phyloP scores from a whole-genome alignment of 2,888 invertebrate genomes.

The Campoplex capitator region DNA sequence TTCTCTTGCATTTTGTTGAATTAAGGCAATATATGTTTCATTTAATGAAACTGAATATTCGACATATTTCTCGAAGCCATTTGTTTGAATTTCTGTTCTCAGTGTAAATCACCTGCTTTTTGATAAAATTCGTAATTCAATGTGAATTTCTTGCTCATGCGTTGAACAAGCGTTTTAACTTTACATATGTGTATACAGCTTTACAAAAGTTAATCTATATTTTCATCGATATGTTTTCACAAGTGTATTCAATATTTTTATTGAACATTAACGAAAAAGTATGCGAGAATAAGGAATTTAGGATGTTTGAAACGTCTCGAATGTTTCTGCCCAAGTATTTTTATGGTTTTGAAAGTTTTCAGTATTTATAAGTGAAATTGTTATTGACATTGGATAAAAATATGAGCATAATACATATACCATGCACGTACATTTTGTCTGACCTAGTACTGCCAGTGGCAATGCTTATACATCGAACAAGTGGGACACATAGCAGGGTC shows the following conservation, averaged over 20 bases:
- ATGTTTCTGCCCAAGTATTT: not conserved
- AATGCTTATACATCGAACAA: constrained; percentile 41
- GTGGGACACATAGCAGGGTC: constrained; percentile 54
- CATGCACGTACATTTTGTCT: constrained; percentile 24
- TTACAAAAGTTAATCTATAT: no score
- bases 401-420: not conserved
- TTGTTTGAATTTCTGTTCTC: no score
- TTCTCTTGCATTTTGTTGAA: no score
- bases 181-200: no score
- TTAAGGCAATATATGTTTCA: no score
- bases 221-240: no score
- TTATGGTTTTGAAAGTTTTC: constrained; percentile 9
- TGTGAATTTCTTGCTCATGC: no score
- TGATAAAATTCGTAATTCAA: no score
- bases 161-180: no score
- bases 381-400: constrained; percentile 30
- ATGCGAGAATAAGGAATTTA: not conserved
- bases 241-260: not conserved
- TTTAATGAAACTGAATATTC: no score
- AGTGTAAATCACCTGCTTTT: no score
- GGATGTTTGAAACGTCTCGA: not conserved
- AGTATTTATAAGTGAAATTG: constrained; percentile 32
- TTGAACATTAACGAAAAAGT: not conserved
- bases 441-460: constrained; percentile 50
- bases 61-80: no score